Base-by-base conservation (phyloP, 2,888 invertebrate genomes). In the Conistra vaccinii region DNA sequence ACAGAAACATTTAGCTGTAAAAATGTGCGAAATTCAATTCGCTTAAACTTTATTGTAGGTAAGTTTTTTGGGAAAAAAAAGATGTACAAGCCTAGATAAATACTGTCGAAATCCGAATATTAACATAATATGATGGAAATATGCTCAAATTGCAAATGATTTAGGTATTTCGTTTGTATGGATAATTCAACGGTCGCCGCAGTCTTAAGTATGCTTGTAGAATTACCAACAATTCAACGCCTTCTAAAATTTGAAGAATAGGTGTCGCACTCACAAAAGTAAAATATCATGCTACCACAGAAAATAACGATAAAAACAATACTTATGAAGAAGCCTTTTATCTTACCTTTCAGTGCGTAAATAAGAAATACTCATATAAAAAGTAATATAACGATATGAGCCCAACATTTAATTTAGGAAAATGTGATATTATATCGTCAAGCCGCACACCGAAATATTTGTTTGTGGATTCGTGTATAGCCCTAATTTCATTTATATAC, bases 261-360 rank as follows among this genome's bases (percentile, higher is more conserved):
- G n/a, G n/a, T 78, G 29, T 65, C 23, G 60, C 35, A 10, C 12
- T 65, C 35, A 45, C 12, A 32, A 48, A 32, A 51, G 17, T 29
- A 45, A 76, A 76, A 51, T 55, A 35, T 80, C 32, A 58, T 58
- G 58, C 55, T 53, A 66, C 26, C 14, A 51, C 12, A 60, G 69
- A 68, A 82, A 65, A 66, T 71, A 55, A 63, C n/a, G 42, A 67
- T 58, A 58, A 70, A 76, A 29, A 66, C 14, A 55, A 69, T 58
- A 58, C 53, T 69, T 62, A 29, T 20, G 14, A 26, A 69, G 61
- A 72, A 72, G 53, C 39, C 35, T 78, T 76, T 70, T 65, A 82
- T 82, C 63, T 71, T 14, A 58, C 45, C 60, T 72, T 66, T 66
- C 45, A 58, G 61, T 39, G 69, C 51, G 69, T 78, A 39, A 81